These are phyloP conservation scores for Pantherophis vulpinus DNA, from an alignment of 2,797 vertebrate species.

Conservation along the genomic window DNA sequence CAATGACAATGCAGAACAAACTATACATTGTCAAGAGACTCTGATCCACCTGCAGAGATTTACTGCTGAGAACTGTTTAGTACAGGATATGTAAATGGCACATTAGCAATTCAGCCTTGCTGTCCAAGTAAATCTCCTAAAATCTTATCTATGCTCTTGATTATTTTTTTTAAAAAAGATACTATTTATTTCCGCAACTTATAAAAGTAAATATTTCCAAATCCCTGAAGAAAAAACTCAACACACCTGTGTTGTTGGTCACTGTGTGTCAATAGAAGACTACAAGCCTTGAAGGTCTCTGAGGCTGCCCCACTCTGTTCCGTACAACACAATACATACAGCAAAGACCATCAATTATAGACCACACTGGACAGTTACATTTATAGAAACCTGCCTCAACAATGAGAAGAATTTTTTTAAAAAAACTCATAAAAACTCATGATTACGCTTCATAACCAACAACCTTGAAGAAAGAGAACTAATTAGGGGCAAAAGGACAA, in stretches of 20 bases:
- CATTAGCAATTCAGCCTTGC: accelerated
- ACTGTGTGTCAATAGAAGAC: background rate
- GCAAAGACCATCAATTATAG: background rate
- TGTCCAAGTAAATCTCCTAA: background rate
- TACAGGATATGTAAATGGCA: background rate
- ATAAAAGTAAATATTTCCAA: background rate
- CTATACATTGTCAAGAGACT: accelerated
- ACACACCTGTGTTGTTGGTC: background rate
- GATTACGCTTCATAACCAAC: background rate
- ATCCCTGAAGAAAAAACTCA: background rate
- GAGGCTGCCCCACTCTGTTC: background rate
- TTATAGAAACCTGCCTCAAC: background rate
- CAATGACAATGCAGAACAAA: background rate
- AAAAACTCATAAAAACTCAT: slow-evolving; percentile 10
- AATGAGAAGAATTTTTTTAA: background rate
- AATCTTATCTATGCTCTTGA: slow-evolving; percentile 23
- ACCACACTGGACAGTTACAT: background rate
- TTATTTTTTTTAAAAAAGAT: background rate
- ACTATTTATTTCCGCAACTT: background rate
- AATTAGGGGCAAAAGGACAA: slow-evolving; percentile 18
- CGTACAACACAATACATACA: background rate
- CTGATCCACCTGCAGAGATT: accelerated
- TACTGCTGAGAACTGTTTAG: background rate
- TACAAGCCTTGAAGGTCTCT: background rate
- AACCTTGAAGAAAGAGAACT: background rate